phyloP scores from a whole-genome alignment of 2,797 vertebrate genomes.

The Manis crassicaudata region DNA sequence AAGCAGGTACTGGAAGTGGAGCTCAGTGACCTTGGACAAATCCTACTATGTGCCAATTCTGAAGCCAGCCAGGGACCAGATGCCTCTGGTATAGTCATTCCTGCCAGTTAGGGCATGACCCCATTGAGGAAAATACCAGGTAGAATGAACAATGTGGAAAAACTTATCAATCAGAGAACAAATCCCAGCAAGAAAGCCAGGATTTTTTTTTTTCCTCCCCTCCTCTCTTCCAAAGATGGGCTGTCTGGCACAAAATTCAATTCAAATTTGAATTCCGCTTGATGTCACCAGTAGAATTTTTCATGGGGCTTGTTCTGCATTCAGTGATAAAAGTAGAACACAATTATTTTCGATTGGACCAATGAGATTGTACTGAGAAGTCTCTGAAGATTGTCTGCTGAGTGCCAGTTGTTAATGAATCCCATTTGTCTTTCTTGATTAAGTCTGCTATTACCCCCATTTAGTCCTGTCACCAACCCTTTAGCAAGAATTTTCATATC shows the following conservation, averaged over 20 bases:
- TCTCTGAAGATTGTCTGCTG: conserved; percentile 84
- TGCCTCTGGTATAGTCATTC: background rate
- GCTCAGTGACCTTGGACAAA: background rate
- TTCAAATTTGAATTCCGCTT: conserved; percentile 59
- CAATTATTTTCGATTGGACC: conserved; percentile 79
- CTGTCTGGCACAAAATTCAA: conserved; percentile 44
- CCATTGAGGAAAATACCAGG: background rate
- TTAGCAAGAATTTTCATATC: conserved; percentile 87
- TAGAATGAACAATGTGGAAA: background rate
- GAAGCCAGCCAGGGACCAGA: conserved; percentile 2
- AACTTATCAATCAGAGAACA: conserved; percentile 31
- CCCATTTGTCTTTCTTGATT: conserved; percentile 89
- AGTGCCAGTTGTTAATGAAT: conserved; percentile 88
- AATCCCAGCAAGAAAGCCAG: background rate
- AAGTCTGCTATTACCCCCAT: conserved; percentile 86
- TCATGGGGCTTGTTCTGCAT: conserved; percentile 71
- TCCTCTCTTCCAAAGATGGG: conserved; percentile 14
- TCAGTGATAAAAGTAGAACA: conserved; percentile 75
- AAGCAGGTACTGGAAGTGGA: background rate
- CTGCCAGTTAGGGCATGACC: background rate
- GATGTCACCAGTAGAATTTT: conserved; percentile 71
- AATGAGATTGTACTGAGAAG: conserved; percentile 80
- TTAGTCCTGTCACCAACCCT: conserved; percentile 85
- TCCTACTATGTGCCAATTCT: background rate
- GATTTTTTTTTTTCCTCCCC: background rate